Evolutionary conservation across 2,797 vertebrate species (phyloP).

Genomic region (Scarus forsteni): DNA sequence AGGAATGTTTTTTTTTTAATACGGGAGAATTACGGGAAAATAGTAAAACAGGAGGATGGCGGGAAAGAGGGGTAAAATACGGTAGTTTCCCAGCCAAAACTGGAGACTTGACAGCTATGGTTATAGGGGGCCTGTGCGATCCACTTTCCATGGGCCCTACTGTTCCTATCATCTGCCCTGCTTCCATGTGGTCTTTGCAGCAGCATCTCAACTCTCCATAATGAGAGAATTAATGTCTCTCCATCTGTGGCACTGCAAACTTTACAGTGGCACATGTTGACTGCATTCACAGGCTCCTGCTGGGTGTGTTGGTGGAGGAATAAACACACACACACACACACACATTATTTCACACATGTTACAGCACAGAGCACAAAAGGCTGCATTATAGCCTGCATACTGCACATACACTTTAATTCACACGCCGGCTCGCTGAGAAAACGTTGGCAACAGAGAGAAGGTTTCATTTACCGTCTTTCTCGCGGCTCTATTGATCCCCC

Average conservation of each 20-base stretch:
- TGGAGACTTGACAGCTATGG: no score
- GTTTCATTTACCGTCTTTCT: constrained; percentile 65
- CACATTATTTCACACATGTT: constrained; percentile 65
- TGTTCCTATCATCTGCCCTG: no score
- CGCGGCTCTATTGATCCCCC: constrained; percentile 64
- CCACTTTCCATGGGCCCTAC: no score
- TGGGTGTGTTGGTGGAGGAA: constrained; percentile 75
- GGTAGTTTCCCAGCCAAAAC: no score
- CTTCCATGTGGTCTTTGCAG: constrained; percentile 47
- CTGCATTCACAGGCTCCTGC: constrained; percentile 71
- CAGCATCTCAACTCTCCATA: constrained; percentile 67
- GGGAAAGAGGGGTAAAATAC: no score
- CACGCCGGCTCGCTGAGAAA: constrained; percentile 55
- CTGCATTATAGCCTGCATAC: constrained; percentile 40
- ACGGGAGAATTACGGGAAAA: no score
- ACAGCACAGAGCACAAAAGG: constrained; percentile 56
- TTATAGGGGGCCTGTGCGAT: no score
- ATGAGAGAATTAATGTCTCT: constrained; percentile 80
- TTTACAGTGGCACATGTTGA: constrained; percentile 72
- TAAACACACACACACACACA: constrained; percentile 72
- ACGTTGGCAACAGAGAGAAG: constrained; percentile 47
- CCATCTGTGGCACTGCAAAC: constrained; percentile 79
- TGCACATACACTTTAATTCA: constrained; percentile 43
- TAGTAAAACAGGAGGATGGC: no score
- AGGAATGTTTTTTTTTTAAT: no score